Percentiles rank a stretch among this genome's conserved stretches.
Evolutionary conservation across 2,113 vertebrate species (phyloP).

Genomic region (Brachypodius melanocephalos): DNA sequence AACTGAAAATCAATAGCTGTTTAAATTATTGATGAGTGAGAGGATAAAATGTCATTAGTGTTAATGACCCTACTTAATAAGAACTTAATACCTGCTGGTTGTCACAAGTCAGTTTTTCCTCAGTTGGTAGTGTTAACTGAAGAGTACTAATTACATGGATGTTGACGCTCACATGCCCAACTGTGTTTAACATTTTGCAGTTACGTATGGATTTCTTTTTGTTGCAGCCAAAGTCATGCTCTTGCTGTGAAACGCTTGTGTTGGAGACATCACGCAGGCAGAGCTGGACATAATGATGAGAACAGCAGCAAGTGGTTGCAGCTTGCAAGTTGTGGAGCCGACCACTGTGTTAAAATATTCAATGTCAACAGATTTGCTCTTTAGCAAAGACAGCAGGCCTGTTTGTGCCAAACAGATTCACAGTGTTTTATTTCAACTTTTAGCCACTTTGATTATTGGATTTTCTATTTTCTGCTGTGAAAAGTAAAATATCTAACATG

Average conservation of each 20-base stretch:
- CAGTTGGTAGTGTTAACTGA: constrained; percentile 17
- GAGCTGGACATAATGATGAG: constrained; percentile 68
- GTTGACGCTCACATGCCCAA: constrained; percentile 16
- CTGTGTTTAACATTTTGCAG: constrained; percentile 58
- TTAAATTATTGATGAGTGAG: constrained; percentile 62
- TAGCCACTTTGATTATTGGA: neutral
- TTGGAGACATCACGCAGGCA: constrained; percentile 83
- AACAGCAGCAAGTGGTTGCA: constrained; percentile 81
- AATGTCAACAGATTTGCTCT: constrained; percentile 77
- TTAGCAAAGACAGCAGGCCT: constrained; percentile 4
- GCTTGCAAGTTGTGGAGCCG: constrained; percentile 89
- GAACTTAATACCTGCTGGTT: constrained; percentile 57
- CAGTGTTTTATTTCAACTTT: neutral
- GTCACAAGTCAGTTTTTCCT: constrained; percentile 45
- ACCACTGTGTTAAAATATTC: constrained; percentile 92
- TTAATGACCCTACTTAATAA: constrained; percentile 49
- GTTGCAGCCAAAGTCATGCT: constrained; percentile 88
- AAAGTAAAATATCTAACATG: neutral
- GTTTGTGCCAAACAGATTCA: neutral
- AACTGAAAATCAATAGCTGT: constrained; percentile 56
- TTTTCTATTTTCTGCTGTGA: neutral
- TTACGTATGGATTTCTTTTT: constrained; percentile 36
- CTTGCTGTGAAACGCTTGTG: constrained; percentile 86
- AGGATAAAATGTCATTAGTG: constrained; percentile 59
- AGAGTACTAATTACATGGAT: constrained; percentile 55